Evolutionary conservation across 37 sponge, comb jelly and placozoan genomes (phyloP).

Genomic region (Beroe ovata): DNA sequence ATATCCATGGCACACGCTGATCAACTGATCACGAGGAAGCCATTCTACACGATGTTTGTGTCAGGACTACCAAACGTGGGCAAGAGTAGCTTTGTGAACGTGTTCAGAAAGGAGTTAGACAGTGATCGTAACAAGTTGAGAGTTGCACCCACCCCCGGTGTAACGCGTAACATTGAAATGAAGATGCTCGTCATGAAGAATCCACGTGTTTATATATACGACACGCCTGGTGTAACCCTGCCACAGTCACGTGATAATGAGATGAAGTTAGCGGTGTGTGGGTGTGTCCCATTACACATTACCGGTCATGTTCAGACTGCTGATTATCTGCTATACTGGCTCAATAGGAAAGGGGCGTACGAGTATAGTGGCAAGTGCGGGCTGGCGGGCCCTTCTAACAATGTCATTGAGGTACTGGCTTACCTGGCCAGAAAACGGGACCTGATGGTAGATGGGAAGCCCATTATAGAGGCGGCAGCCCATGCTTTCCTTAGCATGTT

Average conservation of each 20-base stretch:
- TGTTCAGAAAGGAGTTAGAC: conserved; percentile 10
- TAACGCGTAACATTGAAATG: conserved; percentile 6
- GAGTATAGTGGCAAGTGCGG: background rate
- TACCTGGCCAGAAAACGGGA: conserved; percentile 2
- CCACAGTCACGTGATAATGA: background rate
- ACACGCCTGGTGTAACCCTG: conserved; percentile 43
- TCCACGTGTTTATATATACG: conserved; percentile 37
- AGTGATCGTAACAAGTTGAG: background rate
- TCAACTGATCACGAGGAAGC: conserved; percentile 4
- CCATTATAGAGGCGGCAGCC: background rate
- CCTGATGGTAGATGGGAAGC: background rate
- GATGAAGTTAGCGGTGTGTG: conserved; percentile 47
- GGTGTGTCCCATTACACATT: background rate
- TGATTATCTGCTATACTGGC: conserved; percentile 32
- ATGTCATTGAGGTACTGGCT: conserved; percentile 44
- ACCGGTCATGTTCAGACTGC: conserved; percentile 37
- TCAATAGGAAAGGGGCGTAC: conserved; percentile 8
- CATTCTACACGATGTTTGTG: conserved; percentile 21
- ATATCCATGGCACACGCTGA: conserved; percentile 44
- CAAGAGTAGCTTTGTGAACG: conserved; percentile 44
- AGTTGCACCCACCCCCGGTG: conserved; percentile 40
- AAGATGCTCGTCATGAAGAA: background rate
- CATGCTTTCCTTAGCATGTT: background rate
- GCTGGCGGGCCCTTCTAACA: conserved; percentile 45
- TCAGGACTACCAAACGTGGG: conserved; percentile 51